Conservation (phyloP, 2,797 vertebrate species). For the Carduelis carduelis region DNA sequence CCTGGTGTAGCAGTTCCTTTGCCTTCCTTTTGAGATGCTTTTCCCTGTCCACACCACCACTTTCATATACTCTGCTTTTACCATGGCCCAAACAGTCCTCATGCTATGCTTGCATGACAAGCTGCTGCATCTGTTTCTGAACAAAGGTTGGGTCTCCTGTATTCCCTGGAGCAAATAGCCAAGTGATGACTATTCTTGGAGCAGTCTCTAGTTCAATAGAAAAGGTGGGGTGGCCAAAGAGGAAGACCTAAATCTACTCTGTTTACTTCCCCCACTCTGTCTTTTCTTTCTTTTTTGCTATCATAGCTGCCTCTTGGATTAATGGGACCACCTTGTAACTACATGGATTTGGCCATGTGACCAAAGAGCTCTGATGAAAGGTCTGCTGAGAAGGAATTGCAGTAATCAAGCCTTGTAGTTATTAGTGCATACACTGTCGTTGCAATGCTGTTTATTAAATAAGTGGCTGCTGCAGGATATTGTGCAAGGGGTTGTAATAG, state of each 20-base stretch:
- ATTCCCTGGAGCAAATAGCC: not conserved
- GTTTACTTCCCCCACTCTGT: fast-evolving
- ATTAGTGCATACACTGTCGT: not conserved
- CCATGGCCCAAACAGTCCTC: not conserved
- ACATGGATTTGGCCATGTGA: not conserved
- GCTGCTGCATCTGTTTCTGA: not conserved
- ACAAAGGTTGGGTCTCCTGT: not conserved
- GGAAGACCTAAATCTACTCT: not conserved
- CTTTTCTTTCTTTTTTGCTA: too few species aligned
- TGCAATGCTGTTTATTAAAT: slow-evolving; percentile 10
- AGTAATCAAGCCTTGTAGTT: slow-evolving; percentile 12
- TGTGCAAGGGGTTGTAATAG: slow-evolving; percentile 19
- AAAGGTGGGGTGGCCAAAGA: not conserved
- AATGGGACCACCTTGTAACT: not conserved
- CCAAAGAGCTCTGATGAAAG: slow-evolving; percentile 14
- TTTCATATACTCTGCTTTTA: not conserved
- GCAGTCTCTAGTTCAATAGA: not conserved
- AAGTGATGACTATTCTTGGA: not conserved
- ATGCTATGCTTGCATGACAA: not conserved
- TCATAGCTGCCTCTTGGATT: not conserved
- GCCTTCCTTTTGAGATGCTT: not conserved
- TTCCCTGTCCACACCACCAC: not conserved
- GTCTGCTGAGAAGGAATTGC: not conserved
- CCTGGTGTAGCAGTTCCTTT: not conserved
- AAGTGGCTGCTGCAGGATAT: slow-evolving; percentile 24